These are phyloP conservation scores for Pelusios castaneus DNA, from an alignment of 2,113 vertebrate species.

Conservation along the genomic window DNA sequence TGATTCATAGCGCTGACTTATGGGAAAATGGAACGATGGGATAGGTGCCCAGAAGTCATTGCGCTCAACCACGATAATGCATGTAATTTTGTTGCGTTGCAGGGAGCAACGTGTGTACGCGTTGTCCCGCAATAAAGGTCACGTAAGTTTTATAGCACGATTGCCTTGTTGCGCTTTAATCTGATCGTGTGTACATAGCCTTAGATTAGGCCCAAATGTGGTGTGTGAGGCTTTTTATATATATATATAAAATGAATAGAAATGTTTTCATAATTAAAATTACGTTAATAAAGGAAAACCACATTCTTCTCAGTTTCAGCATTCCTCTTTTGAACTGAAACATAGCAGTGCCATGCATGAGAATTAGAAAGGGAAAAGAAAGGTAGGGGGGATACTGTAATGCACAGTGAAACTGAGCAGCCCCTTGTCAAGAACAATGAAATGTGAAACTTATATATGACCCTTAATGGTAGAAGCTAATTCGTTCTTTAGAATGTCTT, in stretches of 20 bases:
- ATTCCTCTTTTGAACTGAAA: background rate
- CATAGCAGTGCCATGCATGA: fast-evolving
- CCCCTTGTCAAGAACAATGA: background rate
- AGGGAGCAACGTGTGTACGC: too few relatives aligned
- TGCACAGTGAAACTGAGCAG: background rate
- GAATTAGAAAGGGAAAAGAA: background rate
- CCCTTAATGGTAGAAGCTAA: background rate
- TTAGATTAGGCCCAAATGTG: background rate
- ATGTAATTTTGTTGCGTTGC: too few relatives aligned
- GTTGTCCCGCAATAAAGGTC: too few relatives aligned
- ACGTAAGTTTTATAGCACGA: too few relatives aligned
- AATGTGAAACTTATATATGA: background rate
- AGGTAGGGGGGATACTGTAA: background rate
- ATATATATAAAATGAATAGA: background rate
- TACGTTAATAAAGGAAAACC: background rate
- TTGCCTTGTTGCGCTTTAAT: too few relatives aligned
- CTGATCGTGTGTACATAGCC: too few relatives aligned
- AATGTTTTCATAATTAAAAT: conserved; percentile 1
- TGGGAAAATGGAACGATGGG: too few relatives aligned
- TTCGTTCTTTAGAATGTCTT: background rate
- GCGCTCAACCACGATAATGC: too few relatives aligned
- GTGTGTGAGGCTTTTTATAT: too few relatives aligned
- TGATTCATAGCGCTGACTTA: too few relatives aligned
- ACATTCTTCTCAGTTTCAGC: background rate
- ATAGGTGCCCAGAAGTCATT: too few relatives aligned